phyloP scores from a whole-genome alignment of 2,888 invertebrate species.

The Coenonympha arcania region DNA sequence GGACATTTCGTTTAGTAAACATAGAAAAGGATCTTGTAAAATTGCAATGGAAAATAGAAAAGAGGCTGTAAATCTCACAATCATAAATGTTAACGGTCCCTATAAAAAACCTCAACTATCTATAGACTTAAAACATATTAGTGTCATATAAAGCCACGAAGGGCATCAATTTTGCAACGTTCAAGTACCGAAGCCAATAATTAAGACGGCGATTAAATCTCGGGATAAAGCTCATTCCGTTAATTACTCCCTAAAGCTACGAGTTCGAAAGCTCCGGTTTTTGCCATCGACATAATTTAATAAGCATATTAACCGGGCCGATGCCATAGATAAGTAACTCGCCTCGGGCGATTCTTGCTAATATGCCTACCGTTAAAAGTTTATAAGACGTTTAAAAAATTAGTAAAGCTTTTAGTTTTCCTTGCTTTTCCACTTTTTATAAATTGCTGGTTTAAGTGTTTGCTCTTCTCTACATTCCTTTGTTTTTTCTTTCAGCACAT shows the following conservation, averaged over 20 bases:
- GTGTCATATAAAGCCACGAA: conserved; percentile 35
- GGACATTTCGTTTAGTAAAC: neutral
- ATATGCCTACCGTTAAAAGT: conserved; percentile 56
- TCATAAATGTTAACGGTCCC: conserved; percentile 4
- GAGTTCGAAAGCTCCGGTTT: conserved; percentile 54
- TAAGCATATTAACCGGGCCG: conserved; percentile 69
- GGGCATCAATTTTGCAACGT: conserved; percentile 35
- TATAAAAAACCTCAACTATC: conserved; percentile 10
- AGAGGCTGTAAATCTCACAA: conserved; percentile 1
- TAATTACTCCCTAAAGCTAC: conserved; percentile 75
- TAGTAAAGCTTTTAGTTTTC: neutral
- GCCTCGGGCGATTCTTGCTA: conserved; percentile 59
- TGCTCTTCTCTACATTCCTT: too few species aligned
- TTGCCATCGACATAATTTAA: conserved; percentile 72
- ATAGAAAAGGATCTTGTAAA: neutral
- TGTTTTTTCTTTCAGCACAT: too few species aligned
- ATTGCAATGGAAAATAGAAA: neutral
- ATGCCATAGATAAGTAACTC: conserved; percentile 61
- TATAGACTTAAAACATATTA: conserved; percentile 13
- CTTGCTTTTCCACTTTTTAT: neutral
- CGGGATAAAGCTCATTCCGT: conserved; percentile 66
- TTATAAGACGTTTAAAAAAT: conserved; percentile 30
- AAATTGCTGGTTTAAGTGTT: neutral
- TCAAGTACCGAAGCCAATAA: conserved; percentile 61
- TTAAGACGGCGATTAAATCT: conserved; percentile 67